These are phyloP conservation scores for Mellilla xanthometata DNA, from an alignment of 2,888 invertebrate genomes.

Conservation along the genomic window DNA sequence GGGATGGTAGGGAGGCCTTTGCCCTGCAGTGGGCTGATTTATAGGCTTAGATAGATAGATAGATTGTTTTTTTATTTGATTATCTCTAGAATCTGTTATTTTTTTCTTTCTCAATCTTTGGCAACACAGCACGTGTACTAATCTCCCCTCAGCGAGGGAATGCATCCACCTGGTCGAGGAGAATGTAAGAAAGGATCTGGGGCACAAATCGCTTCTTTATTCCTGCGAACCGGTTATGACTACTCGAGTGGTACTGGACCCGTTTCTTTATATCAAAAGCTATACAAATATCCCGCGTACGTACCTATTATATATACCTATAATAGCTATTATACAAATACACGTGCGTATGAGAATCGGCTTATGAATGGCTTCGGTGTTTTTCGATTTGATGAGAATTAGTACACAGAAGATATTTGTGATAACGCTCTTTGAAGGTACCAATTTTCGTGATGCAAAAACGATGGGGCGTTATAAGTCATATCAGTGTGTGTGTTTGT, in stretches of 20 bases:
- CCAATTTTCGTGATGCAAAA: too few relatives aligned
- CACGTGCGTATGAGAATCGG: constrained; percentile 67
- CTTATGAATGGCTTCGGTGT: constrained; percentile 48
- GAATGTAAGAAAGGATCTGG: constrained; percentile 61
- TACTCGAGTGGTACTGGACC: too few relatives aligned
- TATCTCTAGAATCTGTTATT: too few relatives aligned
- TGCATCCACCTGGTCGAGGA: constrained; percentile 69
- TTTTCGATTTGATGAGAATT: constrained; percentile 22
- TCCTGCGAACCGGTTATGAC: constrained; percentile 38
- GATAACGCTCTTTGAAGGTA: neutral
- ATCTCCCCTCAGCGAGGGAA: constrained; percentile 50
- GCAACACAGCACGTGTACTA: constrained; percentile 23
- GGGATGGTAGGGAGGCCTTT: too few relatives aligned
- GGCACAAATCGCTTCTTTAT: constrained; percentile 71
- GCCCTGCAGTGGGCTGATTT: too few relatives aligned
- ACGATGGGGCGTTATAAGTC: too few relatives aligned
- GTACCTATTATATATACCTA: neutral
- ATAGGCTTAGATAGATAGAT: too few relatives aligned
- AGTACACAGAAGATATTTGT: constrained; percentile 22
- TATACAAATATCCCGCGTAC: neutral
- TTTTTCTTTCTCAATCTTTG: too few relatives aligned
- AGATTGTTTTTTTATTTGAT: too few relatives aligned
- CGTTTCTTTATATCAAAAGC: neutral
- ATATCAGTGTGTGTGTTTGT: too few relatives aligned
- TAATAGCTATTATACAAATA: constrained; percentile 37